These are phyloP conservation scores for Gari tellinella DNA, from an alignment of 2,888 invertebrate species.

Conservation along the genomic window DNA sequence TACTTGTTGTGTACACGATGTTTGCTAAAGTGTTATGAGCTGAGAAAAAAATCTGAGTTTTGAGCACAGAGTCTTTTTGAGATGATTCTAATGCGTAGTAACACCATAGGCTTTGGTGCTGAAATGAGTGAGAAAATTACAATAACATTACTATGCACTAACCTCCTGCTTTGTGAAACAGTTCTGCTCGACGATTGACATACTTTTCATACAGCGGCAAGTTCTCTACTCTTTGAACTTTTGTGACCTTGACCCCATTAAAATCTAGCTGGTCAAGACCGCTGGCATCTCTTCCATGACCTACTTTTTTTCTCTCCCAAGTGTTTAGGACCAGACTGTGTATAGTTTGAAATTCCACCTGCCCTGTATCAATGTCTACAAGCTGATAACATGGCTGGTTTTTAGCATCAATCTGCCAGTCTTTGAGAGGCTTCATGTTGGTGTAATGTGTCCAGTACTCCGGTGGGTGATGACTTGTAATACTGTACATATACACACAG, in stretches of 20 bases:
- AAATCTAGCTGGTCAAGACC: conserved; percentile 39
- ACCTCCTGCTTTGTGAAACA: conserved; percentile 62
- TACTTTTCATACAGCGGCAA: conserved; percentile 67
- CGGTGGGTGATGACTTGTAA: conserved; percentile 45
- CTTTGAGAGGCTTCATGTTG: conserved; percentile 41
- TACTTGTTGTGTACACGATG: too few relatives aligned
- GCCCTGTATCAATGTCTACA: conserved; percentile 45
- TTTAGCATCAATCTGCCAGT: conserved; percentile 45
- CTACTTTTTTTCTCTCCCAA: conserved; percentile 61
- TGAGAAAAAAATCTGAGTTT: too few relatives aligned
- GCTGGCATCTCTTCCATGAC: conserved; percentile 69
- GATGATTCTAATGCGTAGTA: too few relatives aligned
- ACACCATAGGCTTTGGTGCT: too few relatives aligned
- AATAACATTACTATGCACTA: conserved; percentile 17
- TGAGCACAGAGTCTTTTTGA: too few relatives aligned
- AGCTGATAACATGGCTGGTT: conserved; percentile 25
- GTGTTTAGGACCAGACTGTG: conserved; percentile 55
- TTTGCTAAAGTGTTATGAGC: too few relatives aligned
- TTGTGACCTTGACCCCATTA: conserved; percentile 60
- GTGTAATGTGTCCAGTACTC: conserved; percentile 60
- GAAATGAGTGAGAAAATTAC: too few relatives aligned
- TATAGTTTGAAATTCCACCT: conserved; percentile 44
- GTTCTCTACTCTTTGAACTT: conserved; percentile 73
- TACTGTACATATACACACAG: conserved; percentile 47
- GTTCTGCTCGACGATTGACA: conserved; percentile 43